Base-by-base conservation (phyloP, 2,888 invertebrate genomes). In the Cheilosia vulpina region DNA sequence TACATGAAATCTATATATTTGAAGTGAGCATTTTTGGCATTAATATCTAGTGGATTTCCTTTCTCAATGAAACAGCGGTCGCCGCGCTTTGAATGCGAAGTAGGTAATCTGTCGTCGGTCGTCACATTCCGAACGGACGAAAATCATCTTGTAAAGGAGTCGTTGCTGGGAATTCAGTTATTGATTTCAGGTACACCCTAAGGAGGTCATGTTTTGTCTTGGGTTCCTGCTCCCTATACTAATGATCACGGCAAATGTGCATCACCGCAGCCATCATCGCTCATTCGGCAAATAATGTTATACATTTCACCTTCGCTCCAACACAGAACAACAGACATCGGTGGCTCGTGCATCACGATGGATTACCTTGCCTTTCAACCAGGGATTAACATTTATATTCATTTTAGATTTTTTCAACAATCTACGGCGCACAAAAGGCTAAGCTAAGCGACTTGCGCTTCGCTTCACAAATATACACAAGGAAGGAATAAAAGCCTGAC, bases 151-250 rank as follows among this genome's bases (percentile, higher is more conserved):
- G 24, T 45, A n/a, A 24, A 5, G 27, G 11, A 38, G 21, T 65
- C 45, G 41, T 58, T 21, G 24, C 43, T 75, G 57, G 68, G 55
- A 58, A 63, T 57, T 62, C 13, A 17, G 27, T 13, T 21, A 62
- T 58, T 62, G 50, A 19, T 53, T 45, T 53, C 43, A 52, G 62
- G 17, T 87, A 88, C 87, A 87, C 88, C 88, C 87, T 87, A 84
- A 87, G 87, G 87, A 88, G 84, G 87, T 87, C 47, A 76, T 43
- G 55, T 21, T 27, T 63, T 45, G 19, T 63, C 27, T 43, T 43
- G 13, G n/a, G 31, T 31, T 45, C 17, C 65, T 65, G 57, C 38
- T 57, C 57, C 65, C 47, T 65, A 19, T 47, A 41, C 63, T 63
- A 73, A 55, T 55, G 55, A 45, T 53, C 45, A 19, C 62, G 34